Evolutionary conservation across 2,797 vertebrate genomes (phyloP).

Genomic region (Taeniopygia guttata): DNA sequence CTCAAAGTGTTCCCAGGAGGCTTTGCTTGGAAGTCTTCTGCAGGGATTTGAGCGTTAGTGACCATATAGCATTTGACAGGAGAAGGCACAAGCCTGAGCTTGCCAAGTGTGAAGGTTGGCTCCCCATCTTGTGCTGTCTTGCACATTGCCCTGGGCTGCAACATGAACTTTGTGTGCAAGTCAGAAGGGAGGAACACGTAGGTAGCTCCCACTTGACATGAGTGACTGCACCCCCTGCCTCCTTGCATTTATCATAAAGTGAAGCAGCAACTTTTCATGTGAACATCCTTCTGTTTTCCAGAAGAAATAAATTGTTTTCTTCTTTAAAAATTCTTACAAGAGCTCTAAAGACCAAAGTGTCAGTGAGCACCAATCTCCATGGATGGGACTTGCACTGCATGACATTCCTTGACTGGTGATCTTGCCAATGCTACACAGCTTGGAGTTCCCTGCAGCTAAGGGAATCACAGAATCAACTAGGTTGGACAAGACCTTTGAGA

Average conservation of each 20-base stretch:
- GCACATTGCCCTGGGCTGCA: background rate
- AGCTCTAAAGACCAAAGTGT: background rate
- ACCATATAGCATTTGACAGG: background rate
- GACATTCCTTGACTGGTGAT: background rate
- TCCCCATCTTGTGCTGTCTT: background rate
- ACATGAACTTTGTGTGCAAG: background rate
- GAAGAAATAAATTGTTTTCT: background rate
- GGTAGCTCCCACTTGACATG: background rate
- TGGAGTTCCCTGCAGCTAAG: background rate
- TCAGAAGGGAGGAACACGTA: background rate
- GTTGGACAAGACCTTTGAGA: background rate
- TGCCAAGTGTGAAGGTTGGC: fast-evolving
- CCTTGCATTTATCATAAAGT: background rate
- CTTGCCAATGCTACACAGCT: background rate
- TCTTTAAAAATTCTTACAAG: background rate
- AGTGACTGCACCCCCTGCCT: background rate
- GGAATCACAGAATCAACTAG: background rate
- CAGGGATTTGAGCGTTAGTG: background rate
- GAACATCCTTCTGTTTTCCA: background rate
- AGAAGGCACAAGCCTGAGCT: background rate
- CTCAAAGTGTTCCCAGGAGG: background rate
- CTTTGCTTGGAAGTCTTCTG: background rate
- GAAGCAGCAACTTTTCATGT: background rate
- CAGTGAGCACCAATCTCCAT: background rate
- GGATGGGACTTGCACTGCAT: background rate